Evolutionary conservation across 2,888 invertebrate genomes (phyloP), one percentile per base, ranked within the genome.

Genomic region (Calliphora vomitoria): DNA sequence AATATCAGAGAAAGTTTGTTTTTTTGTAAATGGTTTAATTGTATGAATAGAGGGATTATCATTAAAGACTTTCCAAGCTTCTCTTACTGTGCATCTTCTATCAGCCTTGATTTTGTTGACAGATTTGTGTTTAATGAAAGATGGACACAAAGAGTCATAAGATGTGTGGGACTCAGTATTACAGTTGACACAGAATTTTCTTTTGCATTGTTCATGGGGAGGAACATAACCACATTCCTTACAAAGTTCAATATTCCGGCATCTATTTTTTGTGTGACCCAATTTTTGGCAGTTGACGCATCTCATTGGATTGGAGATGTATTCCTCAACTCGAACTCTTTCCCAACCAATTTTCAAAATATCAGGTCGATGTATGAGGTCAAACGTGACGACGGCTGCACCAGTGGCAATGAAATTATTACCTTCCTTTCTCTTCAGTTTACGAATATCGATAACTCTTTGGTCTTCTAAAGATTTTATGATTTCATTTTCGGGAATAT

Each of bases 141-240:
- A 47, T 8, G 74, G 68, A 11, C 68, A 82, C 0, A 3, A 13
- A 0, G 47, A 6, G 18, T 82, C 74, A 18, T 58, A 75, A 0
- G 75, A 82, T 58, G 47, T 75, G n/a, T 82, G 76, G 1, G 47
- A 47, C 38, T 76, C 82, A 13, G 25, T 20, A 20, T 76, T 38
- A 35, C 79, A 85, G 58, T 81, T 75, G 4, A 71, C 47, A 38
- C 80, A 85, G 13, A 62, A 75, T 20, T 60, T 81, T 20, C 71
- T 11, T 8, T 13, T 38, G 44, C 83, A 71, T 15, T 31, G 15
- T 3, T 78, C 55, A 44, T 78, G 78, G 0, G 64, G 72, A 3
- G 64, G 72, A 15, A 31, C 8, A 15, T 25, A 20, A 18, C 71
- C 47, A 71, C 71, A 80, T 15, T 50, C 71, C 20, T 8, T 80